Conservation (phyloP, 2,113 vertebrate species). For the Dipodomys stephensi region DNA sequence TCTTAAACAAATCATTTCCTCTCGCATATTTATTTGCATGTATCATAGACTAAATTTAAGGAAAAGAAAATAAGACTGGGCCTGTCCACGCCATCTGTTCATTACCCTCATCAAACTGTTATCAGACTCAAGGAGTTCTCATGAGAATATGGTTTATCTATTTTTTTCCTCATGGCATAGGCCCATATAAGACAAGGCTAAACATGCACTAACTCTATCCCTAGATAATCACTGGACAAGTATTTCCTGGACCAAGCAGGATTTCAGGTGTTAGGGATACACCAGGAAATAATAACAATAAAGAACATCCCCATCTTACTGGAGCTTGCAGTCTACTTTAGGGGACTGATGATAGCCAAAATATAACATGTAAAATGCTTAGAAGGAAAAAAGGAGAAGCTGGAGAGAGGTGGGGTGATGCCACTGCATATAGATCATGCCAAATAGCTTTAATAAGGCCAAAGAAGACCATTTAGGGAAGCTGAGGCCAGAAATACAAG, state of each 20-base stretch:
- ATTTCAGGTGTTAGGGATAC: not conserved
- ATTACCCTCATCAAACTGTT: not conserved
- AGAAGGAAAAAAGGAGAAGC: not conserved
- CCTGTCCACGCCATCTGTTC: too few species aligned
- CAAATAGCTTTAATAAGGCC: not conserved
- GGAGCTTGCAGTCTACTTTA: not conserved
- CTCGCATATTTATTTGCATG: not conserved
- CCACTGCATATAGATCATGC: too few species aligned
- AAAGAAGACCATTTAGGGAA: not conserved
- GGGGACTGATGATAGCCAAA: not conserved
- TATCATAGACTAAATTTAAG: not conserved
- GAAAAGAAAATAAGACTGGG: not conserved
- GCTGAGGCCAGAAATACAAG: not conserved
- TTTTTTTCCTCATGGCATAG: not conserved
- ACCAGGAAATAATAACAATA: not conserved
- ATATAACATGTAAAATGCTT: not conserved
- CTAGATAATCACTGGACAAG: not conserved
- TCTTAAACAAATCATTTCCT: slow-evolving; percentile 32
- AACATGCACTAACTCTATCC: not conserved
- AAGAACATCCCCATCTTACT: not conserved
- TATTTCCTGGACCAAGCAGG: not conserved
- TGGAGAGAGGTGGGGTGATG: not conserved
- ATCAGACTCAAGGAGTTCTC: not conserved
- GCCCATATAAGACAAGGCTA: not conserved
- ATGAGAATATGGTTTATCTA: not conserved